A percentile compares a stretch with the other conserved stretches of the same genome.
phyloP scores from a whole-genome alignment of 2,113 vertebrate species.

The Rhombomys opimus region DNA sequence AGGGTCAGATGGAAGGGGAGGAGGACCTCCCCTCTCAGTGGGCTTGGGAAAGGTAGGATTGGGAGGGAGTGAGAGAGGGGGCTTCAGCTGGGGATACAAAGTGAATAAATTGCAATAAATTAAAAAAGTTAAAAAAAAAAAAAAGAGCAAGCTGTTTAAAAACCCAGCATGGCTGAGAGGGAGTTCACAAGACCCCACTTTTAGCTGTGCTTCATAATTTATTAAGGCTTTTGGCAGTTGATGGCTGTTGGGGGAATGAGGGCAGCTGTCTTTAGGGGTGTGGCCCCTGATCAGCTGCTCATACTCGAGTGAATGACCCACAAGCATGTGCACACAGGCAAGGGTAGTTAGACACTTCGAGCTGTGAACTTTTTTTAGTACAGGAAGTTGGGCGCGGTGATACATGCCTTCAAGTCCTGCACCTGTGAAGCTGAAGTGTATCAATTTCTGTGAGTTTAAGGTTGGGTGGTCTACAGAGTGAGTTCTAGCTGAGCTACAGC shows the following conservation, averaged over 20 bases:
- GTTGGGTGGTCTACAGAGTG: not conserved
- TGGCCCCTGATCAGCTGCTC: not conserved
- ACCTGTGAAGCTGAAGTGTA: no score
- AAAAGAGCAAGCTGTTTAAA: not conserved
- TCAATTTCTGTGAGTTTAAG: not conserved
- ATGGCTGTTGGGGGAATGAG: not conserved
- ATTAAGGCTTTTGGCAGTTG: not conserved
- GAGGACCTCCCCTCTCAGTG: no score
- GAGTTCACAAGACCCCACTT: not conserved
- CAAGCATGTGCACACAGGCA: not conserved
- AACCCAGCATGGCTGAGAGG: not conserved
- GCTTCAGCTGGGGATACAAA: no score
- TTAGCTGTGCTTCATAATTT: not conserved
- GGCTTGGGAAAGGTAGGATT: no score
- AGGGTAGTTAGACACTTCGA: not conserved
- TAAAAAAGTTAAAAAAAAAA: no score
- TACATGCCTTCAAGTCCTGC: not conserved
- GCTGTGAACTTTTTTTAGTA: not conserved
- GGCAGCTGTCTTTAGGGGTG: not conserved
- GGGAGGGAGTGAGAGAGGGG: no score
- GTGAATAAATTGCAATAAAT: no score
- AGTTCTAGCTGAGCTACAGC: not conserved
- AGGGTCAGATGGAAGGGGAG: no score
- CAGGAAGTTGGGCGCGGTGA: no score
- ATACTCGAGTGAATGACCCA: not conserved